These are phyloP conservation scores for Caenorhabditis panamensis DNA, from an alignment of 2,888 invertebrate genomes.

Conservation along the genomic window DNA sequence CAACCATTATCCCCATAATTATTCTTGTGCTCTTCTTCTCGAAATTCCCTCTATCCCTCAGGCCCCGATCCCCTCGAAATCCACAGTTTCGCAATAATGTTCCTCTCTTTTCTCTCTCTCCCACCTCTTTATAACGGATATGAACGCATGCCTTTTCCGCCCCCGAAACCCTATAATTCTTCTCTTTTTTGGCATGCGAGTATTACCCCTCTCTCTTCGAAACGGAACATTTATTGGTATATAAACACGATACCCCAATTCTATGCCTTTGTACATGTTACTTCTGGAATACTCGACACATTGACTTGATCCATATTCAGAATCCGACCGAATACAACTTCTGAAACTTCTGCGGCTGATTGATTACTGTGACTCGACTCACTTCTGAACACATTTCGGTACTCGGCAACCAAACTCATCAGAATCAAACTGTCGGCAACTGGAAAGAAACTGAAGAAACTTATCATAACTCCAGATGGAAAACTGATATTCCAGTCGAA, in stretches of 20 bases:
- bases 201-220: conserved; percentile 1
- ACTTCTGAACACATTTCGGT: too few species aligned
- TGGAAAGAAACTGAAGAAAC: too few species aligned
- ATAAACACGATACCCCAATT: not conserved
- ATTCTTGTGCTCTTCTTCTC: not conserved
- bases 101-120: not conserved
- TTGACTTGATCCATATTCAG: too few species aligned
- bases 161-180: not conserved
- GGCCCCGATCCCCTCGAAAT: not conserved
- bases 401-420: too few species aligned
- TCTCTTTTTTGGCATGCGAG: conserved; percentile 9
- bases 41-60: not conserved
- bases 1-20: not conserved
- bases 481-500: too few species aligned
- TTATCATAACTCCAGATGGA: too few species aligned
- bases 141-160: not conserved
- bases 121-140: conserved; percentile 2
- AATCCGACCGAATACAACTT: too few species aligned
- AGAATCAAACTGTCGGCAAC: too few species aligned
- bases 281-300: too few species aligned
- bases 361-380: too few species aligned
- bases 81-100: not conserved
- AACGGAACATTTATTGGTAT: conserved; percentile 8
- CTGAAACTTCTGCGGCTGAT: too few species aligned
- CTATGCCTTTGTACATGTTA: too few species aligned